phyloP scores from a whole-genome alignment of 2,113 vertebrate genomes.

The Hippocampus mohnikei region DNA sequence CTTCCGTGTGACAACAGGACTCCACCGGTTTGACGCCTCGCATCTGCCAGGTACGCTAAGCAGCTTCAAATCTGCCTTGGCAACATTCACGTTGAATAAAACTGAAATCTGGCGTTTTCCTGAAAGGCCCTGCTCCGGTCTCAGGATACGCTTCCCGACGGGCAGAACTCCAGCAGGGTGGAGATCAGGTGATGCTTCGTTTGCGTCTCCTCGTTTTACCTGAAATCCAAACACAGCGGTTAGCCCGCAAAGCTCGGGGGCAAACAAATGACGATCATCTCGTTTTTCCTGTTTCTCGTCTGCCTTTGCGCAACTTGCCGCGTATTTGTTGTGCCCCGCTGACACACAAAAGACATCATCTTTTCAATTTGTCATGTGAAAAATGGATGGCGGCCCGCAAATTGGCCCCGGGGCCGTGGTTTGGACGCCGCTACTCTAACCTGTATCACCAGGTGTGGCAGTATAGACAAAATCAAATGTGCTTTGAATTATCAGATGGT shows the following conservation, averaged over 20 bases:
- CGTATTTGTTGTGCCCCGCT: background rate
- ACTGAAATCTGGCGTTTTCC: constrained; percentile 30
- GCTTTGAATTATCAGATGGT: background rate
- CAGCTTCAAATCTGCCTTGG: background rate
- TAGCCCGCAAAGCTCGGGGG: constrained; percentile 8
- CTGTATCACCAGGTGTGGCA: too few relatives aligned
- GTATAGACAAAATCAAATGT: background rate
- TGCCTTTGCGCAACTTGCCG: background rate
- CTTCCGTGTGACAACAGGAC: constrained; percentile 69
- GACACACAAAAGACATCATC: background rate
- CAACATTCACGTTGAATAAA: background rate
- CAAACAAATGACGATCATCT: constrained; percentile 7
- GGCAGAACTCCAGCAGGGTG: constrained; percentile 81
- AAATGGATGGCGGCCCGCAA: too few relatives aligned
- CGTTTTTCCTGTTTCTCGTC: background rate
- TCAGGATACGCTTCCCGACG: constrained; percentile 72
- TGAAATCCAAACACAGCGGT: background rate
- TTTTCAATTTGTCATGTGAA: too few relatives aligned
- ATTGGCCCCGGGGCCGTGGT: too few relatives aligned
- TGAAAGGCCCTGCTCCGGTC: constrained; percentile 85
- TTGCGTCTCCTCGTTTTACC: background rate
- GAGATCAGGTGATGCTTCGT: constrained; percentile 84
- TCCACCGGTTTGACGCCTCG: constrained; percentile 90
- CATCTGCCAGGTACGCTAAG: constrained; percentile 87
- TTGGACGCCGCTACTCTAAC: too few relatives aligned